Evolutionary conservation across 2,888 invertebrate species (phyloP), one percentile per base, ranked within the genome.

Genomic region (Lycocerus yunnanus): DNA sequence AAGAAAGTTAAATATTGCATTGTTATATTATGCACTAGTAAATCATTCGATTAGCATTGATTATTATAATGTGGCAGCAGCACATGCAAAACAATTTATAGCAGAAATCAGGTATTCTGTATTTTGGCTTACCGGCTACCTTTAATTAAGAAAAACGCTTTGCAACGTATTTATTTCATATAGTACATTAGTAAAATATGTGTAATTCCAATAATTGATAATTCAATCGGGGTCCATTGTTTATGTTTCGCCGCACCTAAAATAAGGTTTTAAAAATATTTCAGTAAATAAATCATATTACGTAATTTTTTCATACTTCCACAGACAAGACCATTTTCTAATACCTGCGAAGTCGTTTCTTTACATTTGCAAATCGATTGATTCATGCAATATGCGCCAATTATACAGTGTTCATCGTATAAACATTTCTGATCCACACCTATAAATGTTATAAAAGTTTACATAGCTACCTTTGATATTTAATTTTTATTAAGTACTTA

Each of bases 371-470:
- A 87, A 59, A 79, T 82, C 16, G 80, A 80, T 79, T 86, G 86
- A 69, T 84, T 81, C 81, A 85, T 83, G 78, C 87, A 87, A 78
- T 81, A 87, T 3, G 86, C 87, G 5, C 86, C 86, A 63, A 85
- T 84, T 71, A 87, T 85, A 78, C 87, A 87, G 71, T 87, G 86
- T 72, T 85, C 85, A 77, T 87, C 87, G 73, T 87, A 87, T 63
- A 82, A 78, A 79, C 87, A 87, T 77, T 78, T 83, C 76, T 86
- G 83, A 69, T 84, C 84, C 1, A 87, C 82, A 73, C 83, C 87
- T 87, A 72, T 65, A 84, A 83, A 16, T 63, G 11, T 18, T 18
- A 27, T 27, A 27, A 0, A 18, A 68, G 58, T 24, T 24, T 10
- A 16, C 1, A 13, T 13, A 65, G 11, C 1, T 66, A n/a, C 2